Percentiles rank a stretch among this genome's conserved stretches.
phyloP scores from a whole-genome alignment of 2,113 vertebrate species.

The Pomatorhinus ruficollis region DNA sequence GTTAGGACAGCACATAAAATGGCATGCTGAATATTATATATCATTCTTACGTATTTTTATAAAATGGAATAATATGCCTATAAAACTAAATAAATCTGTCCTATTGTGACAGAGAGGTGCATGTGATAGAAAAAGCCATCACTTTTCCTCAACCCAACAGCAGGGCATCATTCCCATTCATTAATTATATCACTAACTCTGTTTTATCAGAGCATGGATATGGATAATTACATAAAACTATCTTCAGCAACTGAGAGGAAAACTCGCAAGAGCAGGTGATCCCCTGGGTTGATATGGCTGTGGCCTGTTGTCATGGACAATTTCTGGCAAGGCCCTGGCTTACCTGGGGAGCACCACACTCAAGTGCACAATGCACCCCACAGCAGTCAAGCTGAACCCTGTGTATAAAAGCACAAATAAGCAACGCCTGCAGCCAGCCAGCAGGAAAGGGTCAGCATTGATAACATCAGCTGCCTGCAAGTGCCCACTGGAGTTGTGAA shows the following conservation, averaged over 20 bases:
- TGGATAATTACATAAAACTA: background rate
- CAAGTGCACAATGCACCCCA: background rate
- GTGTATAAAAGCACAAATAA: background rate
- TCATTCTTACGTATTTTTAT: background rate
- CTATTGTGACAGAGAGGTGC: background rate
- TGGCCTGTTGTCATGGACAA: background rate
- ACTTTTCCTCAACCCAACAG: background rate
- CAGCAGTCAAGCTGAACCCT: background rate
- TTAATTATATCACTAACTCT: background rate
- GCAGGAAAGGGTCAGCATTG: background rate
- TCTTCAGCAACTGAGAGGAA: background rate
- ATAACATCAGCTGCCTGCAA: background rate
- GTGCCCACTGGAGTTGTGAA: background rate
- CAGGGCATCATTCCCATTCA: background rate
- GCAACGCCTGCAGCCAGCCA: background rate
- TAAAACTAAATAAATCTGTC: background rate
- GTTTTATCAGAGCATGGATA: background rate
- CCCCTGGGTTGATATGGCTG: background rate
- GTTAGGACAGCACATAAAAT: background rate
- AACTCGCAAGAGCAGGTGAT: fast-evolving
- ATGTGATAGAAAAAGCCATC: background rate
- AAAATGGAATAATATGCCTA: background rate
- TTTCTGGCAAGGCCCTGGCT: background rate
- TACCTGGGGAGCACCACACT: background rate
- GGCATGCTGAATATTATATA: background rate